phyloP scores from a whole-genome alignment of 2,113 vertebrate species.

The Hoplias malabaricus region DNA sequence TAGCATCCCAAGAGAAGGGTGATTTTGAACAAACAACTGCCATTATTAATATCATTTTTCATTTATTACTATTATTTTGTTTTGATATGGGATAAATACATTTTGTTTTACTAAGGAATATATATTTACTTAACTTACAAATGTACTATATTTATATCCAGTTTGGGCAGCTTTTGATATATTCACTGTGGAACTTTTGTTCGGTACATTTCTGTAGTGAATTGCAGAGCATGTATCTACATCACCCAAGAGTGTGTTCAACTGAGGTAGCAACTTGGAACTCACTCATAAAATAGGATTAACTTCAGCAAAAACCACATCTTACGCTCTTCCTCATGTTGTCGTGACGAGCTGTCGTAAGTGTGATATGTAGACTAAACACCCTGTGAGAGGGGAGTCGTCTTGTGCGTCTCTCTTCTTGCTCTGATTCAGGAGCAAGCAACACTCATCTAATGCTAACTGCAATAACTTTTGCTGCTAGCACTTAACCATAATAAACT shows the following conservation, averaged over 20 bases:
- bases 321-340: background rate
- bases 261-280: background rate
- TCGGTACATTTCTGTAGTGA: background rate
- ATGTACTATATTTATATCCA: too few relatives aligned
- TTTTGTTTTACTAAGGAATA: too few relatives aligned
- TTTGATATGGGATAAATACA: too few relatives aligned
- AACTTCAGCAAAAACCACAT: background rate
- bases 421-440: constrained; percentile 1
- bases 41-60: background rate
- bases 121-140: too few relatives aligned
- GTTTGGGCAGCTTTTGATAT: too few relatives aligned
- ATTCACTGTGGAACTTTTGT: too few relatives aligned
- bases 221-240: background rate
- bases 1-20: background rate
- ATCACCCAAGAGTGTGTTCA: background rate
- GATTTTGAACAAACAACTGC: background rate
- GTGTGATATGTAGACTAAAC: background rate
- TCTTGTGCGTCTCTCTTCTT: background rate
- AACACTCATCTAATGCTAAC: constrained; percentile 1
- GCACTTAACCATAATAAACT: background rate
- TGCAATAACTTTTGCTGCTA: background rate
- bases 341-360: constrained; percentile 18
- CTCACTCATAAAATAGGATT: constrained; percentile 21
- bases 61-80: too few relatives aligned
- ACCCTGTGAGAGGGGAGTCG: background rate